Percentiles rank a stretch among this genome's conserved stretches.
These are phyloP conservation scores for Phengaris alcon DNA, from an alignment of 2,888 invertebrate genomes.

Conservation along the genomic window DNA sequence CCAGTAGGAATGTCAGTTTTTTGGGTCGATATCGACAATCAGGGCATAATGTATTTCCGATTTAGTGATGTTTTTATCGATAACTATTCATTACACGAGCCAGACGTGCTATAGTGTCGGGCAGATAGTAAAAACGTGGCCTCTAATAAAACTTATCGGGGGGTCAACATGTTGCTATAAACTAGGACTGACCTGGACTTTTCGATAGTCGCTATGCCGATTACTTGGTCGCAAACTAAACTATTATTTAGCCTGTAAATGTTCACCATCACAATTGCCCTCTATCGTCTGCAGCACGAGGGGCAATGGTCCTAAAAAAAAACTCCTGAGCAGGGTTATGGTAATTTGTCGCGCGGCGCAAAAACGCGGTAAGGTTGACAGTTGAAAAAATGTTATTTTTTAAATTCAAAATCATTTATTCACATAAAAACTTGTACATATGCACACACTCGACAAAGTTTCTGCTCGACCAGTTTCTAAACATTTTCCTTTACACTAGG, in stretches of 20 bases:
- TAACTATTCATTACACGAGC: conserved; percentile 51
- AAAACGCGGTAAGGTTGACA: too few species aligned
- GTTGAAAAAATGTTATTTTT: too few species aligned
- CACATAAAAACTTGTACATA: too few species aligned
- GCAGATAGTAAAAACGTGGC: conserved; percentile 53
- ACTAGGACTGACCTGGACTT: conserved; percentile 15
- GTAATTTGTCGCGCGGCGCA: too few species aligned
- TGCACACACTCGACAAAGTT: too few species aligned
- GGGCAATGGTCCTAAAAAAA: too few species aligned
- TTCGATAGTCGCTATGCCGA: conserved; percentile 8
- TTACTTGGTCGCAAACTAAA: not conserved
- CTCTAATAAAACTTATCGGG: conserved; percentile 62
- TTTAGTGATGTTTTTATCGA: conserved; percentile 47
- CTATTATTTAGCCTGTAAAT: not conserved
- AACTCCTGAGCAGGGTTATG: too few species aligned
- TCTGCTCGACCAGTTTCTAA: too few species aligned
- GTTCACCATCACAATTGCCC: too few species aligned
- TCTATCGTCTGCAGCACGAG: too few species aligned
- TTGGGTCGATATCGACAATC: conserved; percentile 30
- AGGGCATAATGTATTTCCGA: conserved; percentile 10
- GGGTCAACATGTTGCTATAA: conserved; percentile 37
- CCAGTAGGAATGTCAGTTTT: conserved; percentile 47
- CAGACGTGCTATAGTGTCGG: conserved; percentile 56
- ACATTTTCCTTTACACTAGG: too few species aligned
- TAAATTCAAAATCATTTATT: too few species aligned